Evolutionary conservation across 2,888 invertebrate genomes (phyloP), one percentile per base, ranked within the genome.

Genomic region (Onthophagus sagittarius): DNA sequence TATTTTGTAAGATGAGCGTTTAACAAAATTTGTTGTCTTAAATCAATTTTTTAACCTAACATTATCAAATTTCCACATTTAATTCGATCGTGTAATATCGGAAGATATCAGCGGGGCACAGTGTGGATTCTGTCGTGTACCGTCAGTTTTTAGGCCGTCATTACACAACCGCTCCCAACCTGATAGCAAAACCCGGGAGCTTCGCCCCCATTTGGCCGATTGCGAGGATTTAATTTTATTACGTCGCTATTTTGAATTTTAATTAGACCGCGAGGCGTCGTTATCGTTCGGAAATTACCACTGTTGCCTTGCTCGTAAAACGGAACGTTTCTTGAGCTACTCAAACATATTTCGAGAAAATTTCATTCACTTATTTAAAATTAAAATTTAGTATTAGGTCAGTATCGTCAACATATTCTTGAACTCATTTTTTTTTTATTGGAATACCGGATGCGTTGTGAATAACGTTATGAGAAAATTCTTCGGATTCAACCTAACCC

Each of bases 101-200:
- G 71, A 15, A 72, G 65, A 77, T 79, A 79, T 79, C 79, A 79
- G 79, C 79, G 71, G 76, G 73, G 74, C 76, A 78, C 79, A 79
- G 79, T 79, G 79, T 79, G 79, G 78, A 79, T 78, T 78, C 77
- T 79, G 77, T 77, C 78, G 79, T 75, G 75, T 73, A 72, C 75
- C 70, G 77, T 79, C 78, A 78, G 74, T 79, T 78, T 79, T 79
- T 78, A 77, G 76, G 75, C 71, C 72, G 72, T 75, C 74, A 75
- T 77, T 77, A 75, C 74, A 72, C 71, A 67, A 32, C 67, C 67
- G 23, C 31, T 23, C 67, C 23, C 64, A 64, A 15, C 67, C 67
- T 31, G 31, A 15, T 23, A 64, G 64, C 15, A 23, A 31, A 67
- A 7, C 15, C 63, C 63, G 63, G 23, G 23, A 23, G 23, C 67